Percentiles rank a stretch among this genome's conserved stretches.
phyloP scores from a whole-genome alignment of 2,888 invertebrate genomes.

The Lepidocyrtinus sp. region DNA sequence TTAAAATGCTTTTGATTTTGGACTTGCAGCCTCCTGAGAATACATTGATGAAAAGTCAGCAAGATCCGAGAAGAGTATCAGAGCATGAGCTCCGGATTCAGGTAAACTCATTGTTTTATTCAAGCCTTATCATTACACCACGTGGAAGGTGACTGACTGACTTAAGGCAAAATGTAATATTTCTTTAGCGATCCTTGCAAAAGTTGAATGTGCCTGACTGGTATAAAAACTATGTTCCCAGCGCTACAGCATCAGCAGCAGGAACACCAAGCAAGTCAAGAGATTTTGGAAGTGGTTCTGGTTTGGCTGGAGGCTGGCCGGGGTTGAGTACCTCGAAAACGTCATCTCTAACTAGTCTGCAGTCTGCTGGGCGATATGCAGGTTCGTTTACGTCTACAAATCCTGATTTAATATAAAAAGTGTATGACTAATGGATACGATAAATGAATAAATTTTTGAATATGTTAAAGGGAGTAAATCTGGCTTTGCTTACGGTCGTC shows the following conservation, averaged over 20 bases:
- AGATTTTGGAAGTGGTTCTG: conserved; percentile 67
- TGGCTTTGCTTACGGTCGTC: conserved; percentile 36
- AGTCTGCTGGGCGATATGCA: conserved; percentile 67
- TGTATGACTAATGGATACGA: too few species aligned
- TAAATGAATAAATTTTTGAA: too few species aligned
- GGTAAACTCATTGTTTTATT: background rate
- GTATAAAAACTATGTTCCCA: conserved; percentile 80
- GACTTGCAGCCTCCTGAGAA: conserved; percentile 89
- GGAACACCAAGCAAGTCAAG: conserved; percentile 40
- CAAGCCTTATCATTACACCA: background rate
- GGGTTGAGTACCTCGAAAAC: conserved; percentile 68
- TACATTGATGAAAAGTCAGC: conserved; percentile 87
- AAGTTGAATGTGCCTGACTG: conserved; percentile 96
- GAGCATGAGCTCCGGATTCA: conserved; percentile 93
- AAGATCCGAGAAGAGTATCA: conserved; percentile 77
- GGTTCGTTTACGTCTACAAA: too few species aligned
- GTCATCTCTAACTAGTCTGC: conserved; percentile 67
- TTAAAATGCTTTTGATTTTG: conserved; percentile 61
- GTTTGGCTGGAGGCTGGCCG: conserved; percentile 69
- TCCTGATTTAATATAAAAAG: too few species aligned
- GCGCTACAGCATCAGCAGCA: conserved; percentile 27
- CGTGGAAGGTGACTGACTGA: background rate
- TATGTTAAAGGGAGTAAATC: conserved; percentile 52
- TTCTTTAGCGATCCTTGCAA: conserved; percentile 92
- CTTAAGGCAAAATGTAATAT: conserved; percentile 72